A percentile compares a stretch with the other conserved stretches of the same genome.
Evolutionary conservation across 2,797 vertebrate genomes (phyloP).

Genomic region (Steatocranus sp.): DNA sequence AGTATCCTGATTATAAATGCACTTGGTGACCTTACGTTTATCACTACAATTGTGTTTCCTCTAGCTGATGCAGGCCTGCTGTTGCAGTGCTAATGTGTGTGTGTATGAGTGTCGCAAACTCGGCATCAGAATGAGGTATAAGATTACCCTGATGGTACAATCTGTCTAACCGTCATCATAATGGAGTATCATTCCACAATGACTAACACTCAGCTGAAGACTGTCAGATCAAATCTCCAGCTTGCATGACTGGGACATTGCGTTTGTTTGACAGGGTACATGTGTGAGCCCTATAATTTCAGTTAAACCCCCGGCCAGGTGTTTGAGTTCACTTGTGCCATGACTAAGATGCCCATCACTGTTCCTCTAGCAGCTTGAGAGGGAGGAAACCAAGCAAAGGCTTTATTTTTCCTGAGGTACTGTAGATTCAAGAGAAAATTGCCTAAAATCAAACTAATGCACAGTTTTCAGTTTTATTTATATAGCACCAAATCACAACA

Average conservation of each 20-base stretch:
- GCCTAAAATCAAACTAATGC: background rate
- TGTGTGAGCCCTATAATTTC: background rate
- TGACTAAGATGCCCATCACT: background rate
- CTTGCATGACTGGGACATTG: background rate
- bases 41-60: conserved; percentile 15
- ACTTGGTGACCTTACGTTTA: conserved; percentile 50
- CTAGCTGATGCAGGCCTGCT: conserved; percentile 34
- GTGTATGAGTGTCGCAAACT: background rate
- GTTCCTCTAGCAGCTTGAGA: background rate
- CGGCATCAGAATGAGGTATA: conserved; percentile 4
- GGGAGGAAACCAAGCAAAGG: background rate
- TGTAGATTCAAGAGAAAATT: background rate
- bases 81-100: conserved; percentile 40
- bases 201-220: conserved; percentile 5
- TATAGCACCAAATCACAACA: background rate
- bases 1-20: conserved; percentile 49
- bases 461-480: background rate
- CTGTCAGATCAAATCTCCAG: conserved; percentile 4
- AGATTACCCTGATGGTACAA: conserved; percentile 41
- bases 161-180: conserved; percentile 23
- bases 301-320: background rate
- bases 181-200: conserved; percentile 19
- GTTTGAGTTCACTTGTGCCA: conserved; percentile 21
- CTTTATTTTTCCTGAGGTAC: background rate
- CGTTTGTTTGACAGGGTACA: background rate